These are phyloP conservation scores for Leptothorax acervorum DNA, from an alignment of 2,888 invertebrate genomes.

Conservation along the genomic window DNA sequence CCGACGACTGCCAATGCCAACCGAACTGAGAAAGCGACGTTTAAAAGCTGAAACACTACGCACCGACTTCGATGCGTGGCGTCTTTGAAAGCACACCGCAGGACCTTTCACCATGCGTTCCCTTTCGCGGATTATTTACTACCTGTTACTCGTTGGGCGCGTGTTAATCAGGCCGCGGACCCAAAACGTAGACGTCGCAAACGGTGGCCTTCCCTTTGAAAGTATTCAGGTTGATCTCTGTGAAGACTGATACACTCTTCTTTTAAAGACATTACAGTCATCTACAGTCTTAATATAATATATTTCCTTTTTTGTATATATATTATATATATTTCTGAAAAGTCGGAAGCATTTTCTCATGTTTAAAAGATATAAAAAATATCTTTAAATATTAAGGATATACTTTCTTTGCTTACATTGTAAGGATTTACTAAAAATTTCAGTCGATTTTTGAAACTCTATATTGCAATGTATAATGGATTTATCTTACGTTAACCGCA, in stretches of 20 bases:
- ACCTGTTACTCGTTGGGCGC: constrained; percentile 31
- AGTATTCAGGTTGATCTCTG: too few species aligned
- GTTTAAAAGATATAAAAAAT: background rate
- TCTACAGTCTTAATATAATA: background rate
- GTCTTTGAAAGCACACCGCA: constrained; percentile 35
- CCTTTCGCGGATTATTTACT: constrained; percentile 16
- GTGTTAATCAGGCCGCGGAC: background rate
- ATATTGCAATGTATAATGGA: background rate
- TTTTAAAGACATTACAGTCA: too few species aligned
- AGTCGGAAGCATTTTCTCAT: background rate
- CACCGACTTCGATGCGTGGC: constrained; percentile 12
- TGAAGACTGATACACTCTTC: too few species aligned
- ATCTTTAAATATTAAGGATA: background rate
- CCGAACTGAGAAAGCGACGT: constrained; percentile 68
- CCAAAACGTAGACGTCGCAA: constrained; percentile 5
- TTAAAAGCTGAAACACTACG: constrained; percentile 65
- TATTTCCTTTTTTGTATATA: background rate
- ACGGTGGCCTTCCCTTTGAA: background rate
- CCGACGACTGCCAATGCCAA: constrained; percentile 65
- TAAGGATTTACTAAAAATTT: background rate
- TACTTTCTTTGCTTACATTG: too few species aligned
- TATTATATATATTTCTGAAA: background rate
- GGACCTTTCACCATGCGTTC: constrained; percentile 65
- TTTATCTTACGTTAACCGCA: background rate
- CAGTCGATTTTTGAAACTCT: background rate